These are phyloP conservation scores for Phycodurus eques DNA, from an alignment of 2,113 vertebrate genomes.

Conservation along the genomic window DNA sequence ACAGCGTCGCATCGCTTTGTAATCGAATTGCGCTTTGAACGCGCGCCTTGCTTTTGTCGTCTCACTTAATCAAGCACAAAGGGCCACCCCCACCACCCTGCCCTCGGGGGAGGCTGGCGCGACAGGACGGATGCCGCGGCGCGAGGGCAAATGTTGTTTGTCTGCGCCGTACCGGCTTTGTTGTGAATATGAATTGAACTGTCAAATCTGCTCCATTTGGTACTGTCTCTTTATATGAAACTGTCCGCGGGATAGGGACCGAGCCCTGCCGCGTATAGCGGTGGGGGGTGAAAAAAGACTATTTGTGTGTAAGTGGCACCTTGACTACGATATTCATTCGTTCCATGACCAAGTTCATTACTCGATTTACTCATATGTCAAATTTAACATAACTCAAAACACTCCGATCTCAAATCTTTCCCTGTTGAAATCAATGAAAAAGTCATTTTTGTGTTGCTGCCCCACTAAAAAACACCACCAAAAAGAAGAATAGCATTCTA, in stretches of 20 bases:
- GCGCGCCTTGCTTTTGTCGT: constrained; percentile 47
- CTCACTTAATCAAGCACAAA: constrained; percentile 58
- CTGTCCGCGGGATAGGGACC: background rate
- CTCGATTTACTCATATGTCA: too few relatives aligned
- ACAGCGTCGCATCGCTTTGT: constrained; percentile 16
- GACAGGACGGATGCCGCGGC: constrained; percentile 32
- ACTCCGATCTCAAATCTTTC: too few relatives aligned
- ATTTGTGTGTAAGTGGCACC: background rate
- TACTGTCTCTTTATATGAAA: background rate
- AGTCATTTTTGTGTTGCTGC: too few relatives aligned
- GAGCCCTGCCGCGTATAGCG: background rate
- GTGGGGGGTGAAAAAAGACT: too few relatives aligned
- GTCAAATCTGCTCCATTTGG: constrained; percentile 15
- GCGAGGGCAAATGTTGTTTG: constrained; percentile 5
- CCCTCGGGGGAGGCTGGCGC: constrained; percentile 16
- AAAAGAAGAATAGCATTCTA: too few relatives aligned
- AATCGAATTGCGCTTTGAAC: constrained; percentile 55
- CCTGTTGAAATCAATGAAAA: too few relatives aligned
- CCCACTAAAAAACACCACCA: too few relatives aligned
- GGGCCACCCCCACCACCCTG: background rate
- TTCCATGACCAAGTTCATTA: too few relatives aligned
- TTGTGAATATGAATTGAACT: constrained; percentile 11
- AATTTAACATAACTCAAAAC: too few relatives aligned
- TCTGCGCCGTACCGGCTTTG: background rate
- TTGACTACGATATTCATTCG: too few relatives aligned